Percentiles rank a stretch among this genome's conserved stretches.
phyloP scores from a whole-genome alignment of 2,113 vertebrate species.

The Andinoacara biseriatus region DNA sequence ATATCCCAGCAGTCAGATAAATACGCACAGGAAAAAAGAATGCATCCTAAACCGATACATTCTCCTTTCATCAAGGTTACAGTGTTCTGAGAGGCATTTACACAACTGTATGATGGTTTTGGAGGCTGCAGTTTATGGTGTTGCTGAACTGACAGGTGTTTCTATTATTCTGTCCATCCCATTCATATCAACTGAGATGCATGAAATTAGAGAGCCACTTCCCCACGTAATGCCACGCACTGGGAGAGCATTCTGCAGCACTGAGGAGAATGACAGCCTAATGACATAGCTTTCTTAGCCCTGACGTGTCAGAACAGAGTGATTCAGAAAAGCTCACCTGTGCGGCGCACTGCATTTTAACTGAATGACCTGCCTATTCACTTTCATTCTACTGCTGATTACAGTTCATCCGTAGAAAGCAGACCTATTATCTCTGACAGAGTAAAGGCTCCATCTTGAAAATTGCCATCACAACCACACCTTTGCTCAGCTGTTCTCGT shows the following conservation, averaged over 20 bases:
- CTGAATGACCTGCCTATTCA: neutral
- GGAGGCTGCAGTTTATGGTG: no score
- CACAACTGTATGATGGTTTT: neutral
- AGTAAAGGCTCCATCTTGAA: neutral
- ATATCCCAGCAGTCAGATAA: no score
- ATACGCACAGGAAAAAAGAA: no score
- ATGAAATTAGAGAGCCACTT: neutral
- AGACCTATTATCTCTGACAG: conserved; percentile 15
- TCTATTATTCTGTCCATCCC: neutral
- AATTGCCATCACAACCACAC: neutral
- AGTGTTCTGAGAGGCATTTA: neutral
- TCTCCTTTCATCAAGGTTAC: neutral
- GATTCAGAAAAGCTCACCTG: neutral
- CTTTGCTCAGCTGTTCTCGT: neutral
- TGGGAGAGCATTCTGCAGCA: neutral
- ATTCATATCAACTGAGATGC: neutral
- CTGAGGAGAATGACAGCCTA: neutral
- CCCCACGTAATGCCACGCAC: neutral
- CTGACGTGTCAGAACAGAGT: neutral
- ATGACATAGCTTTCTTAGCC: neutral
- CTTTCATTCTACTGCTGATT: conserved; percentile 11
- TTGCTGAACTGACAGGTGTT: neutral
- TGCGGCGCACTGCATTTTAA: neutral
- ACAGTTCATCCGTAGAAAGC: neutral
- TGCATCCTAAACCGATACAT: neutral